These are phyloP conservation scores for Heloderma charlesbogerti DNA, from an alignment of 2,113 vertebrate species.

Conservation along the genomic window DNA sequence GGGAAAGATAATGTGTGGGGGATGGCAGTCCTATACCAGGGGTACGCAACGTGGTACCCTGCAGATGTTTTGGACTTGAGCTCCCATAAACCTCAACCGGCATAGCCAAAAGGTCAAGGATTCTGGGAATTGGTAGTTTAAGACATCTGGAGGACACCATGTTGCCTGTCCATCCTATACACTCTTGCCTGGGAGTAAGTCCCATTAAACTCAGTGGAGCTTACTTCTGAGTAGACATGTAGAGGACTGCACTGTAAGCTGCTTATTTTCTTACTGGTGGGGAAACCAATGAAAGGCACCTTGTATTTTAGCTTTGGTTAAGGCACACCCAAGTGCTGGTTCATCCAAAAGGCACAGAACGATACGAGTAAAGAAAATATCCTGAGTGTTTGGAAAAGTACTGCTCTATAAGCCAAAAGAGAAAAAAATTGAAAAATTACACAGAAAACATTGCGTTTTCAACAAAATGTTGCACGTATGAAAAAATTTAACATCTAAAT, in stretches of 20 bases:
- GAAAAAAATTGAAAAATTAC: conserved; percentile 1
- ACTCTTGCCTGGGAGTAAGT: not conserved
- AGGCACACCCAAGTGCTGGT: not conserved
- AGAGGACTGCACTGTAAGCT: not conserved
- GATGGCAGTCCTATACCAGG: too few species aligned
- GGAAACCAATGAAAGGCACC: conserved; percentile 30
- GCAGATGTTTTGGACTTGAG: too few species aligned
- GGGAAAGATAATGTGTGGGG: too few species aligned
- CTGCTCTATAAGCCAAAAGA: not conserved
- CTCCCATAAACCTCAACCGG: too few species aligned
- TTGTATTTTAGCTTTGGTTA: conserved; percentile 18
- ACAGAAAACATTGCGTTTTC: conserved; percentile 40
- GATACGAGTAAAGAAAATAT: not conserved
- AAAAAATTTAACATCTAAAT: conserved; percentile 18
- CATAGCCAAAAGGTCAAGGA: too few species aligned
- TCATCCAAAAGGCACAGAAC: not conserved
- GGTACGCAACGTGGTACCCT: too few species aligned
- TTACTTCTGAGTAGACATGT: not conserved
- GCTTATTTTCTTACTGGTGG: not conserved
- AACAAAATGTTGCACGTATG: conserved; percentile 15
- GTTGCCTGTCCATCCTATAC: too few species aligned
- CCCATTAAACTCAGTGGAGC: not conserved
- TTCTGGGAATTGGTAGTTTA: too few species aligned
- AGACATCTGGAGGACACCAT: too few species aligned
- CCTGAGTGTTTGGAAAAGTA: not conserved